These are phyloP conservation scores for Abscondita cerata DNA, from an alignment of 2,888 invertebrate species.

Conservation along the genomic window DNA sequence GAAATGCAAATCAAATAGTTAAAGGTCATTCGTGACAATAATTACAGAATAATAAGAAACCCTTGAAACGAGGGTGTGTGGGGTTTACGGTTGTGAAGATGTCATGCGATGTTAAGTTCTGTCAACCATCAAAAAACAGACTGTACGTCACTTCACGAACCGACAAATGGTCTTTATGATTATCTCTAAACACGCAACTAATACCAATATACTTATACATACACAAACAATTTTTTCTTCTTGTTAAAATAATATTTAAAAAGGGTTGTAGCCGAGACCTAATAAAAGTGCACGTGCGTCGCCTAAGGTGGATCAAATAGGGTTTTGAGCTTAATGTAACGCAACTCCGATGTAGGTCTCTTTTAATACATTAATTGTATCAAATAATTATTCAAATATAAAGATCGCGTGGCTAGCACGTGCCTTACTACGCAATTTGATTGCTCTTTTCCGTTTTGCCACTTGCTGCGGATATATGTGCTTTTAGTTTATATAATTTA, in stretches of 20 bases:
- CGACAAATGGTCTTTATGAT: constrained; percentile 23
- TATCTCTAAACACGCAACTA: constrained; percentile 27
- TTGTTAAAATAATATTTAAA: constrained; percentile 14
- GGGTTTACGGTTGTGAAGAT: constrained; percentile 22
- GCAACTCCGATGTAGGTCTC: constrained; percentile 43
- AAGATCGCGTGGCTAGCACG: constrained; percentile 47
- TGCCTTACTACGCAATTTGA: constrained; percentile 32
- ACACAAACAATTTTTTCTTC: background rate
- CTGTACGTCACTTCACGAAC: constrained; percentile 23
- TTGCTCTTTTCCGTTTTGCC: constrained; percentile 28
- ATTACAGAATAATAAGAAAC: constrained; percentile 15
- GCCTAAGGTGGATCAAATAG: constrained; percentile 33
- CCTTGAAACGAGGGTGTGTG: constrained; percentile 7
- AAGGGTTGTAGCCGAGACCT: constrained; percentile 24
- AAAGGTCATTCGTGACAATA: constrained; percentile 15
- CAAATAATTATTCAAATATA: constrained; percentile 55
- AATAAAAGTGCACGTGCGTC: constrained; percentile 20
- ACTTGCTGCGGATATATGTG: constrained; percentile 28
- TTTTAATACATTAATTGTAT: constrained; percentile 56
- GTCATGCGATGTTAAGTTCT: constrained; percentile 27
- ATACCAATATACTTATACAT: background rate
- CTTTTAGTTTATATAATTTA: constrained; percentile 28
- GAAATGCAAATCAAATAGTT: constrained; percentile 1
- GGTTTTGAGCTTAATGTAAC: constrained; percentile 37
- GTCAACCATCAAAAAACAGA: constrained; percentile 26